A percentile compares a stretch with the other conserved stretches of the same genome.
These are phyloP conservation scores for Bovichtus diacanthus DNA, from an alignment of 2,797 vertebrate genomes.

Conservation along the genomic window DNA sequence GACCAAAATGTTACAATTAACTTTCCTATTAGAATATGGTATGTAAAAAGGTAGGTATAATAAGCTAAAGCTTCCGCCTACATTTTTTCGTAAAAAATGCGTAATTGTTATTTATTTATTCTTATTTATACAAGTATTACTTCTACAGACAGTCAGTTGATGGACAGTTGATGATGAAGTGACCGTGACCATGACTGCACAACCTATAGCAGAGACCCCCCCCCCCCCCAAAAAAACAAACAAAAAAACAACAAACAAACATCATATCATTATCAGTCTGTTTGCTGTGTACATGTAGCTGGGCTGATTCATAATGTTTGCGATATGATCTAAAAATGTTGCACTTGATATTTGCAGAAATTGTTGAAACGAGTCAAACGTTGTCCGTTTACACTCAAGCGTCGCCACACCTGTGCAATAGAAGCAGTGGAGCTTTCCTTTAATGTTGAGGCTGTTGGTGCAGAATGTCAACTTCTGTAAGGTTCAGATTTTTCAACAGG, in stretches of 20 bases:
- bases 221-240: no score
- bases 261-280: no score
- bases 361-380: not conserved
- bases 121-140: no score
- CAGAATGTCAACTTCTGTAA: conserved; percentile 58
- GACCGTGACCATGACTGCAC: not conserved
- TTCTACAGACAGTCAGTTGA: no score
- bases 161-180: not conserved
- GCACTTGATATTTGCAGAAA: not conserved
- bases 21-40: no score
- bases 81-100: no score
- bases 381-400: conserved; percentile 7
- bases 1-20: no score
- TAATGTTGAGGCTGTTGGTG: conserved; percentile 46
- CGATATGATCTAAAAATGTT: not conserved
- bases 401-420: conserved; percentile 7
- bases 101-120: no score
- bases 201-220: no score
- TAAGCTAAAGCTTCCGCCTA: no score
- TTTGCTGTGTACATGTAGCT: not conserved
- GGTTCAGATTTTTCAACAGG: conserved; percentile 55
- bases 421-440: conserved; percentile 27
- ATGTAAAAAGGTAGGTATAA: no score
- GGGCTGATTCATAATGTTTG: not conserved
- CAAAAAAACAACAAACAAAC: no score